phyloP scores from a whole-genome alignment of 2,888 invertebrate genomes.

The Yponomeuta plumbellus region DNA sequence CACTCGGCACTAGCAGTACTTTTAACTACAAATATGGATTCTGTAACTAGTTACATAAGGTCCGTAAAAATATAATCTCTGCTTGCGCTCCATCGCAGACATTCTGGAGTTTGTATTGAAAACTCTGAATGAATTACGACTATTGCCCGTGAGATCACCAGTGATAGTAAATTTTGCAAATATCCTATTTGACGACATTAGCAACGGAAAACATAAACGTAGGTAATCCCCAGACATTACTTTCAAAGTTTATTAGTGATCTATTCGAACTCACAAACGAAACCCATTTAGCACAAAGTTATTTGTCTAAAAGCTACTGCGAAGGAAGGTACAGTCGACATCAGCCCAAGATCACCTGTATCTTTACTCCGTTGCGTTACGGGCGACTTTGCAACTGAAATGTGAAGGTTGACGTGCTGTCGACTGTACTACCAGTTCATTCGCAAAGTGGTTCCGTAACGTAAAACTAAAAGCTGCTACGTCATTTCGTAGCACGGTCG shows the following conservation, averaged over 20 bases:
- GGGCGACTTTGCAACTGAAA: too few relatives aligned
- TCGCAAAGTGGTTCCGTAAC: background rate
- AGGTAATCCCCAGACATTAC: background rate
- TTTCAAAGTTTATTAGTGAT: background rate
- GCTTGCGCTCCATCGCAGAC: background rate
- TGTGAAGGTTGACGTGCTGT: too few relatives aligned
- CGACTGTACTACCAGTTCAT: background rate
- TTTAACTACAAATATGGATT: background rate
- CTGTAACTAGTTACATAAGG: background rate
- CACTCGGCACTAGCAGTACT: slow-evolving; percentile 44
- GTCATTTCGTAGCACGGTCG: background rate
- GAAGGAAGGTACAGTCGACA: background rate
- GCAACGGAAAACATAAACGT: background rate
- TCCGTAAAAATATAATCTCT: slow-evolving; percentile 28
- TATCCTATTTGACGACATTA: background rate
- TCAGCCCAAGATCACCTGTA: too few relatives aligned
- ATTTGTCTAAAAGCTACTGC: background rate
- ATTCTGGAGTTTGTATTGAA: slow-evolving; percentile 17
- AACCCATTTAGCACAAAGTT: background rate
- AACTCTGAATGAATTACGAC: slow-evolving; percentile 8
- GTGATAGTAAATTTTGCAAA: background rate
- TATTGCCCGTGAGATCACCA: background rate
- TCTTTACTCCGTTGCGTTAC: too few relatives aligned
- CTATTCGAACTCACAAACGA: background rate
- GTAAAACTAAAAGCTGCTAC: background rate